Conservation (phyloP, 2,888 invertebrate species). For the Erebia aethiops region DNA sequence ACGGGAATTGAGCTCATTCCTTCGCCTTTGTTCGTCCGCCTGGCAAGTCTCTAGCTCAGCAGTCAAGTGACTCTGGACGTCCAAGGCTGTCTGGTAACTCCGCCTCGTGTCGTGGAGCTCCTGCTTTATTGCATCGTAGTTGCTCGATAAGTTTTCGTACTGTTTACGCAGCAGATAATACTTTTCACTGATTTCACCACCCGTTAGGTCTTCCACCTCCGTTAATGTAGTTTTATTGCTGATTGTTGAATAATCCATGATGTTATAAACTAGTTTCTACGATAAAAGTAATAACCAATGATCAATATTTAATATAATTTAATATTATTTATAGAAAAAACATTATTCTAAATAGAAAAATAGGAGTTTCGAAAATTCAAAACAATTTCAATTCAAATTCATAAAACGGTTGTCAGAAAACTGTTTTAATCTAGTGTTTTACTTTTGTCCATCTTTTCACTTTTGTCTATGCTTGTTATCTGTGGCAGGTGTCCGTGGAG, state of each 20-base stretch:
- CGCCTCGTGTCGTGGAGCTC: conserved; percentile 72
- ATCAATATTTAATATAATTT: neutral
- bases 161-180: conserved; percentile 73
- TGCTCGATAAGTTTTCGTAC: conserved; percentile 62
- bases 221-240: conserved; percentile 72
- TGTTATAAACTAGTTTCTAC: neutral
- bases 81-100: conserved; percentile 72
- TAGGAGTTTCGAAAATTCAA: neutral
- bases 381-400: neutral
- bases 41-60: conserved; percentile 72
- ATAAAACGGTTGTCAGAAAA: neutral
- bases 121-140: conserved; percentile 69
- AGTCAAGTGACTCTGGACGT: conserved; percentile 71
- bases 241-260: conserved; percentile 75
- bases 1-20: conserved; percentile 59
- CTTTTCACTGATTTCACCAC: conserved; percentile 68
- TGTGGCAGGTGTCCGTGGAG: too few species aligned
- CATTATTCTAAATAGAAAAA: neutral
- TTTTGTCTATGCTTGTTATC: too few species aligned
- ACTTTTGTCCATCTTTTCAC: too few species aligned
- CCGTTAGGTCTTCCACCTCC: conserved; percentile 66
- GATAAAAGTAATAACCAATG: neutral
- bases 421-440: neutral
- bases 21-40: conserved; percentile 61
- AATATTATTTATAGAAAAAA: neutral